A percentile compares a stretch with the other conserved stretches of the same genome.
phyloP scores from a whole-genome alignment of 1,140 invertebrate species.

The Lordiphosa collinella region DNA sequence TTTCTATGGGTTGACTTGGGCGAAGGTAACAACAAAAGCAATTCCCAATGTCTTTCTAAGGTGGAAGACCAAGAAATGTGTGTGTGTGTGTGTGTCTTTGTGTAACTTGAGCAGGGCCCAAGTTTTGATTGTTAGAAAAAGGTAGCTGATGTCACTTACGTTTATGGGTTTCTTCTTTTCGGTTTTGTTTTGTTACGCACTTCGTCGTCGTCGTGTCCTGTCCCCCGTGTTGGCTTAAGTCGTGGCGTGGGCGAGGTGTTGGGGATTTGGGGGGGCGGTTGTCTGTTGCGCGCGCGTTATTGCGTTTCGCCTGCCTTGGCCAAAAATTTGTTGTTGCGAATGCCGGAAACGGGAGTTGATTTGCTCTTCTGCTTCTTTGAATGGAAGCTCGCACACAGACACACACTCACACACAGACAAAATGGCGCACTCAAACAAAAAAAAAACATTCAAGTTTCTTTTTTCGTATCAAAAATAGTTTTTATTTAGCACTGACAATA shows the following conservation, averaged over 20 bases:
- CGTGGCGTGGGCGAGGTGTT: not conserved
- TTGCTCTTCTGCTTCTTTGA: not conserved
- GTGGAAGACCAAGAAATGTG: conserved; percentile 73
- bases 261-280: not conserved
- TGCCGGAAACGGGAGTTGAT: too few relatives aligned
- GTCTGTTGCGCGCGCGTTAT: not conserved
- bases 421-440: conserved; percentile 12
- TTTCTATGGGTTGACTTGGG: conserved; percentile 58
- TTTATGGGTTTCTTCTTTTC: conserved; percentile 25
- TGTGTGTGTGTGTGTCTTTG: conserved; percentile 3
- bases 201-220: conserved; percentile 7
- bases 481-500: conserved; percentile 30
- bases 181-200: conserved; percentile 9
- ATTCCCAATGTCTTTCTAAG: conserved; percentile 71
- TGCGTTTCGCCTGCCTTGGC: not conserved
- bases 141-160: conserved; percentile 18
- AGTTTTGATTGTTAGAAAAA: conserved; percentile 45
- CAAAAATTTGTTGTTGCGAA: too few relatives aligned
- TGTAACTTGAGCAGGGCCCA: conserved; percentile 48
- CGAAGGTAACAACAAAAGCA: conserved; percentile 36
- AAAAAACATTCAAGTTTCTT: not conserved
- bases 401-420: conserved; percentile 8
- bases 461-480: conserved; percentile 35
- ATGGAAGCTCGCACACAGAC: conserved; percentile 23
- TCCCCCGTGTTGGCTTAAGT: not conserved